Conservation (phyloP, 2,113 vertebrate genomes). For the Chaetorhynchus papuensis region DNA sequence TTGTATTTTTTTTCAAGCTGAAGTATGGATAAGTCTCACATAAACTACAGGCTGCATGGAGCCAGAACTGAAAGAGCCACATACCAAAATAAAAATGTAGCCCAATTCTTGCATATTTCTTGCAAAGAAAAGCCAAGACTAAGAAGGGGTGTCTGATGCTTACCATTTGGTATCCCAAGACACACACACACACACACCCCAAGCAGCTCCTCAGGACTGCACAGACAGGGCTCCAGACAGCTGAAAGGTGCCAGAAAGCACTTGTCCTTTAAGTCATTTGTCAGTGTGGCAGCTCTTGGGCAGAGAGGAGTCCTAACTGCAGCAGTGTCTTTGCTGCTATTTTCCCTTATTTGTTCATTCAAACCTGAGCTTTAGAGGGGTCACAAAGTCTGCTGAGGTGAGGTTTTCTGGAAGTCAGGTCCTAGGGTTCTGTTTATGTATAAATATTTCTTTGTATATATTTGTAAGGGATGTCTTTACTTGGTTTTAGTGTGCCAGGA, state of each 20-base stretch:
- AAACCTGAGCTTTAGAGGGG: neutral
- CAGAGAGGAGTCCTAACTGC: neutral
- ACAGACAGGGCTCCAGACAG: neutral
- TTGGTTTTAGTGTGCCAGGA: neutral
- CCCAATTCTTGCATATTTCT: neutral
- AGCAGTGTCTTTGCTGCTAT: neutral
- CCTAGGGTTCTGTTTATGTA: neutral
- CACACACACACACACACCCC: neutral
- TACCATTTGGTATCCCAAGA: neutral
- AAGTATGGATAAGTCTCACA: neutral
- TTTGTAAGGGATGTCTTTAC: neutral
- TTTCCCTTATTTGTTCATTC: neutral
- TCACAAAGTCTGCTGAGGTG: neutral
- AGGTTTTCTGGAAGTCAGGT: neutral
- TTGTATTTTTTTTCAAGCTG: slow-evolving; percentile 1
- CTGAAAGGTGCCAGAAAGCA: neutral
- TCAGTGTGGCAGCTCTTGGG: neutral
- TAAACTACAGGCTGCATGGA: neutral
- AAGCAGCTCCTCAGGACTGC: accelerated
- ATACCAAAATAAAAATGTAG: neutral
- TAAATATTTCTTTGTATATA: neutral
- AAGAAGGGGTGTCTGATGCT: neutral
- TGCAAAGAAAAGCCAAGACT: neutral
- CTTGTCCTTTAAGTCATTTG: neutral
- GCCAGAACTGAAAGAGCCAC: neutral